Percentiles rank a stretch among this genome's conserved stretches.
Evolutionary conservation across 2,797 vertebrate species (phyloP).

Genomic region (Crotalus adamanteus): DNA sequence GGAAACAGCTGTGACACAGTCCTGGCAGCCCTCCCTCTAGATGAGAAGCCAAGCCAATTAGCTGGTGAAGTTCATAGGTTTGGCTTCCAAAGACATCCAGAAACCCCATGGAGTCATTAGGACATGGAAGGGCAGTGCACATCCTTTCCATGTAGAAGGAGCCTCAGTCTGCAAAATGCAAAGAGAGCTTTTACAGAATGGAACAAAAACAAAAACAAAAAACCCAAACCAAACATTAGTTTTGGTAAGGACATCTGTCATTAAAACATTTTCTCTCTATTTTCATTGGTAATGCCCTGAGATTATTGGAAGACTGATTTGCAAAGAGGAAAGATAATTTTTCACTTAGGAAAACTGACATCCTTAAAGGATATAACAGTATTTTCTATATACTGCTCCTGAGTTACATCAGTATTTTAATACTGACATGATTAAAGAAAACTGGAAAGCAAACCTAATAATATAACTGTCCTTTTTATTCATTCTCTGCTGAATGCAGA

Average conservation of each 20-base stretch:
- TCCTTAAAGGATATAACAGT: background rate
- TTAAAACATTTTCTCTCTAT: background rate
- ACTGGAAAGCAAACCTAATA: background rate
- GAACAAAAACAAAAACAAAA: background rate
- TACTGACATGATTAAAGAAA: background rate
- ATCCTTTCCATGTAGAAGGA: background rate
- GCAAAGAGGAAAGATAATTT: background rate
- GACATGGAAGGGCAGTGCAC: background rate
- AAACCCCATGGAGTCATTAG: background rate
- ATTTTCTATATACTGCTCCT: background rate
- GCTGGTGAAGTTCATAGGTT: background rate
- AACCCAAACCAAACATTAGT: conserved; percentile 2
- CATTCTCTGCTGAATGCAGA: background rate
- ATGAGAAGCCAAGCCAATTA: background rate
- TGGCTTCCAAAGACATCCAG: background rate
- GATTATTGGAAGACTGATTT: background rate
- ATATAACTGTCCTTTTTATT: background rate
- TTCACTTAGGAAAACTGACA: background rate
- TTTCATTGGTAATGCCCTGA: background rate
- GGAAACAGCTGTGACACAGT: background rate
- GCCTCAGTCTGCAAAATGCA: background rate
- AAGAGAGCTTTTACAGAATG: background rate
- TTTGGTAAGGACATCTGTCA: background rate
- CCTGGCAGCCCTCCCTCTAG: background rate
- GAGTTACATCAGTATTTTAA: background rate